Evolutionary conservation across 2,113 vertebrate genomes (phyloP).

Genomic region (Agapornis roseicollis): DNA sequence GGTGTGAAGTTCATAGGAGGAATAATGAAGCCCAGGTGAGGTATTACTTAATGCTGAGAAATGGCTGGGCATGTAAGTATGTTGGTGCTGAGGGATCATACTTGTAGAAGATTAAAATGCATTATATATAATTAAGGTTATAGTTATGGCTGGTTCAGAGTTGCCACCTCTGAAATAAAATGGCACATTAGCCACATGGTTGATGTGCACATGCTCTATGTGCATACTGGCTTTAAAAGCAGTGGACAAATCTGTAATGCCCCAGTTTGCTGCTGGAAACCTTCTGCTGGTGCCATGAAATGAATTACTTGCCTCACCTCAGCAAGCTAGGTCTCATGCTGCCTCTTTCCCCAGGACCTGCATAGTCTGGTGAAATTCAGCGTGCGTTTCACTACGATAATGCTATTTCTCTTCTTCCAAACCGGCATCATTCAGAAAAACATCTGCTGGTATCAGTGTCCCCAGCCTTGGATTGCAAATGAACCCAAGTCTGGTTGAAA

Average conservation of each 20-base stretch:
- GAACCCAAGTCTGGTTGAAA: accelerated
- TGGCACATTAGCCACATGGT: not conserved
- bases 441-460: not conserved
- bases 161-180: not conserved
- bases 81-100: not conserved
- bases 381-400: accelerated
- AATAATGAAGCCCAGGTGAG: not conserved
- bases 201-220: not conserved
- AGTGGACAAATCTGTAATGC: not conserved
- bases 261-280: not conserved
- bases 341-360: not conserved
- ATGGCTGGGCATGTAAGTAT: not conserved
- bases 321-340: not conserved
- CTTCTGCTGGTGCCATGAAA: not conserved
- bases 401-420: not conserved
- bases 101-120: not conserved
- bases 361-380: not conserved
- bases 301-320: not conserved
- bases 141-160: not conserved
- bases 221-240: not conserved
- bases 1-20: not conserved
- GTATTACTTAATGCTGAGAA: not conserved
- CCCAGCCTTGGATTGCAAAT: not conserved
- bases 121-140: not conserved
- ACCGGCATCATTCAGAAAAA: not conserved